A percentile compares a stretch with the other conserved stretches of the same genome.
Evolutionary conservation across 2,888 invertebrate species (phyloP).

Genomic region (Drosophila tripunctata): DNA sequence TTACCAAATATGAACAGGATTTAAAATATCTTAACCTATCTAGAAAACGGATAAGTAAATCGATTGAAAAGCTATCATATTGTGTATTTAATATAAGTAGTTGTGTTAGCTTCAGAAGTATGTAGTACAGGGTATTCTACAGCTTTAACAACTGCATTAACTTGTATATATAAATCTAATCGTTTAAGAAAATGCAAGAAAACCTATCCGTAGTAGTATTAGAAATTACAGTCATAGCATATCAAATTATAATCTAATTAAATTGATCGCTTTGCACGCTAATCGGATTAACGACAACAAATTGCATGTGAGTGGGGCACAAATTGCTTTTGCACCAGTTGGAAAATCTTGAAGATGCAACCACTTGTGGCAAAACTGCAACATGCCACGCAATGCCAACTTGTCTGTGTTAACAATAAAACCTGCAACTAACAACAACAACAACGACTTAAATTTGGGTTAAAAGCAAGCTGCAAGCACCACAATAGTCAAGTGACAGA

Average conservation of each 20-base stretch:
- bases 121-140: too few relatives aligned
- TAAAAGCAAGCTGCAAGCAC: slow-evolving; percentile 44
- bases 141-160: too few relatives aligned
- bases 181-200: neutral
- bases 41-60: too few relatives aligned
- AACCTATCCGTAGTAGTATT: neutral
- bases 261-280: slow-evolving; percentile 22
- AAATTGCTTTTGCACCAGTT: slow-evolving; percentile 61
- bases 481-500: slow-evolving; percentile 19
- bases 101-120: too few relatives aligned
- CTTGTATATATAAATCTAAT: neutral
- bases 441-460: slow-evolving; percentile 55
- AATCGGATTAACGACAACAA: slow-evolving; percentile 37
- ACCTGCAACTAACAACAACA: too few relatives aligned
- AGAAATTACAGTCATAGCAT: neutral
- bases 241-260: slow-evolving; percentile 3
- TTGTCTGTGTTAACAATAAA: slow-evolving; percentile 19
- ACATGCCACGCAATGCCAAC: slow-evolving; percentile 48
- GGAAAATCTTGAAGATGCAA: slow-evolving; percentile 41
- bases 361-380: slow-evolving; percentile 40
- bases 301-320: slow-evolving; percentile 48
- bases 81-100: too few relatives aligned
- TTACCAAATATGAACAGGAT: too few relatives aligned
- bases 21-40: too few relatives aligned
- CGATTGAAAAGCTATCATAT: too few relatives aligned